These are phyloP conservation scores for Pseudocheirus occidentalis DNA, from an alignment of 2,797 vertebrate species.

Conservation along the genomic window DNA sequence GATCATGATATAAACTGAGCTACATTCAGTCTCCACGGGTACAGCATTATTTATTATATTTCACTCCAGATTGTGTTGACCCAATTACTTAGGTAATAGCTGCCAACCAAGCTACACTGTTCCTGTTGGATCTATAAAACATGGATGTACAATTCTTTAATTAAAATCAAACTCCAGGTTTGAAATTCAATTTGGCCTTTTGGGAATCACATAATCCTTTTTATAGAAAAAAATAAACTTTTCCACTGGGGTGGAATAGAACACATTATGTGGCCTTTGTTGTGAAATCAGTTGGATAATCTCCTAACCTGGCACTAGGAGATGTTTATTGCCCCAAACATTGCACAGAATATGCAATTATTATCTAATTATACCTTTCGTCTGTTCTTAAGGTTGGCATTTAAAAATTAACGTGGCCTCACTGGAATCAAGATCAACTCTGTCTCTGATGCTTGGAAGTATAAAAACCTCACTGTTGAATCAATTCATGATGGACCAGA, in stretches of 20 bases:
- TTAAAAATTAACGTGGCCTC: constrained; percentile 50
- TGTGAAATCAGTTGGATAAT: constrained; percentile 43
- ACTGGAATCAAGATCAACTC: constrained; percentile 57
- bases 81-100: not conserved
- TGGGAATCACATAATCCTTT: constrained; percentile 8
- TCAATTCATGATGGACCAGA: constrained; percentile 64
- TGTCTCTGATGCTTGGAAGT: constrained; percentile 44
- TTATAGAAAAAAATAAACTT: not conserved
- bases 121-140: constrained; percentile 13
- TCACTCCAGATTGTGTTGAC: not conserved
- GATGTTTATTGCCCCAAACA: not conserved
- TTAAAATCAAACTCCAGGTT: constrained; percentile 45
- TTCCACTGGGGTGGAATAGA: not conserved
- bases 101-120: not conserved
- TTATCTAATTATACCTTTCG: constrained; percentile 52
- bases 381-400: constrained; percentile 53
- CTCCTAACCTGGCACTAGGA: constrained; percentile 32
- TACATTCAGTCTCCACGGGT: not conserved
- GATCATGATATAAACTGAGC: constrained; percentile 1
- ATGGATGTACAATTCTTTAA: constrained; percentile 9
- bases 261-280: constrained; percentile 18
- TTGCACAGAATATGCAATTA: constrained; percentile 1
- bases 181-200: constrained; percentile 27
- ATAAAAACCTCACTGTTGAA: constrained; percentile 64
- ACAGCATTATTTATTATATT: not conserved